These are phyloP conservation scores for Agrotis segetum DNA, from an alignment of 2,888 invertebrate species.

Conservation along the genomic window DNA sequence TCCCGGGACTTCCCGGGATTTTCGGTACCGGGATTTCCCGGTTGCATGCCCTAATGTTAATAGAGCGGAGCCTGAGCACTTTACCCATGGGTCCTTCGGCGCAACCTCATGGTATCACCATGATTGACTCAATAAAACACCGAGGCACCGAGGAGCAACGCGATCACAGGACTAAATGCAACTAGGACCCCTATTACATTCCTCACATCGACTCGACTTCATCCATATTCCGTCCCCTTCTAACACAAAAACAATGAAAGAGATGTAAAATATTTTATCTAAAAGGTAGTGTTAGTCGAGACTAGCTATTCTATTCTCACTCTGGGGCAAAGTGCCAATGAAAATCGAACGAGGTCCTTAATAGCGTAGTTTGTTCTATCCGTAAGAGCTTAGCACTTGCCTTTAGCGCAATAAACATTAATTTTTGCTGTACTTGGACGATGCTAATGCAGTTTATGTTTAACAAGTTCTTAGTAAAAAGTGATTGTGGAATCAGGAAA, in stretches of 20 bases:
- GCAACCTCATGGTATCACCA: conserved; percentile 70
- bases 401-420: conserved; percentile 73
- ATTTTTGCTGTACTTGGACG: conserved; percentile 68
- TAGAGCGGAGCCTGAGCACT: conserved; percentile 58
- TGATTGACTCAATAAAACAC: conserved; percentile 80
- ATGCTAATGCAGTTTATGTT: conserved; percentile 60
- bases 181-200: conserved; percentile 46
- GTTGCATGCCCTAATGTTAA: no score
- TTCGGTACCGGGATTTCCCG: no score
- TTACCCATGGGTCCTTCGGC: conserved; percentile 64
- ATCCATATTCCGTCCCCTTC: conserved; percentile 39
- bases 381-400: conserved; percentile 72
- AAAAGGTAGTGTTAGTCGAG: conserved; percentile 54
- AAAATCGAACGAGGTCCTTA: conserved; percentile 70
- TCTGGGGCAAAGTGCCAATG: conserved; percentile 67
- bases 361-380: conserved; percentile 71
- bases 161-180: conserved; percentile 65
- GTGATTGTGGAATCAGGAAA: conserved; percentile 34
- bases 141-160: conserved; percentile 63
- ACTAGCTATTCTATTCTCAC: conserved; percentile 47
- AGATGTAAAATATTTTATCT: conserved; percentile 48
- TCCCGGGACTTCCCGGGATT: no score
- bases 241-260: conserved; percentile 27
- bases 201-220: conserved; percentile 26
- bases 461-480: conserved; percentile 45